phyloP scores from a whole-genome alignment of 2,113 vertebrate genomes.

The Coryphaenoides rupestris region DNA sequence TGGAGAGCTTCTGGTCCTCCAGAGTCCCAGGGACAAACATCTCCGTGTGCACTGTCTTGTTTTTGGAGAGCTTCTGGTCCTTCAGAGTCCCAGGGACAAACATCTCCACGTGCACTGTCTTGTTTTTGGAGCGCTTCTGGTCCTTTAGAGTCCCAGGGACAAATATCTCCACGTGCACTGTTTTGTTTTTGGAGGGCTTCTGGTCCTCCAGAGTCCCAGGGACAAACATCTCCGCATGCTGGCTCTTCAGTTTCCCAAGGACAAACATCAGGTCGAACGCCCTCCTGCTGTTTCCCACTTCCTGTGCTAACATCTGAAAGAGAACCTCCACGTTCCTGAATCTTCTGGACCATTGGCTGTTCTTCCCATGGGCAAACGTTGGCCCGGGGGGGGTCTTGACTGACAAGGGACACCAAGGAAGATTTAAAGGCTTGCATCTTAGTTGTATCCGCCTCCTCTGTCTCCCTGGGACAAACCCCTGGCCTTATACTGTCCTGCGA shows the following conservation, averaged over 20 bases:
- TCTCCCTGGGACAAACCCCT: slow-evolving; percentile 39
- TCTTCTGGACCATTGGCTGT: not conserved
- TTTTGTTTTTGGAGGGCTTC: too few relatives aligned
- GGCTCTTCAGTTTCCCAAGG: slow-evolving; percentile 38
- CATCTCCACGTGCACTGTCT: fast-evolving
- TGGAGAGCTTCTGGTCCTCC: slow-evolving; percentile 2
- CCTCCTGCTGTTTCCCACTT: slow-evolving; percentile 19
- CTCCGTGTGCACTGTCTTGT: not conserved
- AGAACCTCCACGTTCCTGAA: too few relatives aligned
- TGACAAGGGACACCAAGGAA: not conserved
- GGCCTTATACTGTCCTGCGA: not conserved
- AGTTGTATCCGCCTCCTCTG: slow-evolving; percentile 1
- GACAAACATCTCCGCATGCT: slow-evolving; percentile 1
- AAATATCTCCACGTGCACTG: too few relatives aligned
- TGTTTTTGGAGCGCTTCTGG: not conserved
- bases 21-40: slow-evolving; percentile 48
- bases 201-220: slow-evolving; percentile 4
- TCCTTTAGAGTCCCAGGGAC: too few relatives aligned
- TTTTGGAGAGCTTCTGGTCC: not conserved
- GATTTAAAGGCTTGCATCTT: slow-evolving; percentile 9
- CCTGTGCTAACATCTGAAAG: slow-evolving; percentile 13
- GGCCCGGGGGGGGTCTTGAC: slow-evolving; percentile 12
- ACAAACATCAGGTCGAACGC: slow-evolving; percentile 26
- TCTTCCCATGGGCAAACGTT: slow-evolving; percentile 54
- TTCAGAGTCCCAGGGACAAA: slow-evolving; percentile 48